phyloP scores from a whole-genome alignment of 2,113 vertebrate species.

The Athene noctua region DNA sequence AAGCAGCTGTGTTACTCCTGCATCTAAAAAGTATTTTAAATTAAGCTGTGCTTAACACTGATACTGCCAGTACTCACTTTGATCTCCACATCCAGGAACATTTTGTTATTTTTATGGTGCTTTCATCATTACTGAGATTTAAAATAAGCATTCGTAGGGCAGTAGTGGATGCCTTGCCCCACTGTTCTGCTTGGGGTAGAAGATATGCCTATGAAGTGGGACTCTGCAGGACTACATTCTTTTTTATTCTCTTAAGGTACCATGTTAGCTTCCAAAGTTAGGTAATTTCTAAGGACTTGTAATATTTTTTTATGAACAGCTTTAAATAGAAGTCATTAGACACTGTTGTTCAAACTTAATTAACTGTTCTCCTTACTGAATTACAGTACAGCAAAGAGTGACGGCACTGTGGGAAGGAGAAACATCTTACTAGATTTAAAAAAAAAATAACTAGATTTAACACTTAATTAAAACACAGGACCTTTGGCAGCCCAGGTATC shows the following conservation, averaged over 20 bases:
- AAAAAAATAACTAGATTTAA: background rate
- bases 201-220: background rate
- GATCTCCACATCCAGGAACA: background rate
- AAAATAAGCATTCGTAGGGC: background rate
- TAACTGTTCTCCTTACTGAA: conserved; percentile 58
- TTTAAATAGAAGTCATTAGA: conserved; percentile 65
- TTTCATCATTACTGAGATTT: background rate
- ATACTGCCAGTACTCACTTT: background rate
- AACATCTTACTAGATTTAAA: background rate
- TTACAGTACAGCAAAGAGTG: conserved; percentile 36
- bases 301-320: conserved; percentile 39
- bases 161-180: background rate
- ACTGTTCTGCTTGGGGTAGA: background rate
- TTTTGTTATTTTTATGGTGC: background rate
- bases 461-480: conserved; percentile 46
- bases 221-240: background rate
- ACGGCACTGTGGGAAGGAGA: background rate
- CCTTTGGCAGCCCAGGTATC: conserved; percentile 26
- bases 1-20: background rate
- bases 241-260: background rate
- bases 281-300: background rate
- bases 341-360: conserved; percentile 66
- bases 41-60: background rate
- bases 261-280: background rate
- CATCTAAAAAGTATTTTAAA: background rate